These are phyloP conservation scores for Acropora yongei DNA, from an alignment of 64 coral and sea anemone genomes.

Conservation along the genomic window DNA sequence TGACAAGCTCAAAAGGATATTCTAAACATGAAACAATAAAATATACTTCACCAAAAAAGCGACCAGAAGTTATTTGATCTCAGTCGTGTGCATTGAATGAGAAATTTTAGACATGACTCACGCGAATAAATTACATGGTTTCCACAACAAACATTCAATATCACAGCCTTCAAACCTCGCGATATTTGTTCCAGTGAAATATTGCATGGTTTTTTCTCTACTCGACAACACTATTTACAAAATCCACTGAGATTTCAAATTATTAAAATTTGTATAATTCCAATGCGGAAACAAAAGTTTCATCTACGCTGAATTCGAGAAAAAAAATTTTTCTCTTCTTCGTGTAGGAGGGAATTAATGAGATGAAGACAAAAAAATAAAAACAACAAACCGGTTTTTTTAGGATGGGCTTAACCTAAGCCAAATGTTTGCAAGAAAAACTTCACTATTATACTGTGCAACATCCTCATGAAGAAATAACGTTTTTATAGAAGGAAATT, in stretches of 20 bases:
- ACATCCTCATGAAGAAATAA: too few relatives aligned
- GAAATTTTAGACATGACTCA: neutral
- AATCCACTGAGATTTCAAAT: neutral
- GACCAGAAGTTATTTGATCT: neutral
- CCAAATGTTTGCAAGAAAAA: too few relatives aligned
- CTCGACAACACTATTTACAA: neutral
- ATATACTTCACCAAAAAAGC: too few relatives aligned
- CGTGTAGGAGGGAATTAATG: too few relatives aligned
- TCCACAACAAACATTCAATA: neutral
- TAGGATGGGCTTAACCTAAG: too few relatives aligned
- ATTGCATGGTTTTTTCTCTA: neutral
- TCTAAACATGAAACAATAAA: too few relatives aligned
- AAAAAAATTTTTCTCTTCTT: slow-evolving; percentile 12
- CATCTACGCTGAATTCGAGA: neutral
- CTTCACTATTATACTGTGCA: too few relatives aligned
- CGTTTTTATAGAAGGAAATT: too few relatives aligned
- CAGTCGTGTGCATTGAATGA: neutral
- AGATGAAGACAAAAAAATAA: too few relatives aligned
- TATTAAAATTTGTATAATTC: neutral
- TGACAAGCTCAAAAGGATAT: neutral
- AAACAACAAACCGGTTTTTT: too few relatives aligned
- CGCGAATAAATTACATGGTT: neutral
- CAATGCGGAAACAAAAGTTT: neutral
- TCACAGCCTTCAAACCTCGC: neutral
- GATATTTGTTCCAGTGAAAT: neutral